Percentiles rank a stretch among this genome's conserved stretches.
Evolutionary conservation across 2,113 vertebrate species (phyloP).

Genomic region (Pachycephala philippinensis): DNA sequence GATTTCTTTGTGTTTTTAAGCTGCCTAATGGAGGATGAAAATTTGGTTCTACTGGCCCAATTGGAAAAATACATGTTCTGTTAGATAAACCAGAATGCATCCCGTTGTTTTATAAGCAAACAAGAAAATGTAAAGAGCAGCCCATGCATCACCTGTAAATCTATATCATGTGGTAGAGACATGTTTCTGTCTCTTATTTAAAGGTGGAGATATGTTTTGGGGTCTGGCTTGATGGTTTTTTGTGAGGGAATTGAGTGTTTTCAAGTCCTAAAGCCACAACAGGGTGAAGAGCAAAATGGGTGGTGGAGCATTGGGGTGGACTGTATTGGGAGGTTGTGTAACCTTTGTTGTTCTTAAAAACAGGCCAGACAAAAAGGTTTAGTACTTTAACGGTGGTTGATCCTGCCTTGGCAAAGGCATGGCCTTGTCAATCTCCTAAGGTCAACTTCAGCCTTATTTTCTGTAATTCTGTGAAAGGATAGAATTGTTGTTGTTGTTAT

Average conservation of each 20-base stretch:
- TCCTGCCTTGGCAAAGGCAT: neutral
- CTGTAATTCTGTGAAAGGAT: neutral
- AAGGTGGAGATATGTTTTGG: neutral
- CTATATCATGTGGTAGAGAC: neutral
- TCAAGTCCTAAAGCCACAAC: neutral
- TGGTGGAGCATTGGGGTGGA: neutral
- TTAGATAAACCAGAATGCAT: neutral
- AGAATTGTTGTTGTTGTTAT: neutral
- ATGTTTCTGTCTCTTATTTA: neutral
- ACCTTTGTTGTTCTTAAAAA: neutral
- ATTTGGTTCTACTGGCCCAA: neutral
- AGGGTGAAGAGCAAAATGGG: neutral
- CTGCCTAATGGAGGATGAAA: neutral
- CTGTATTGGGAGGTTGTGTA: neutral
- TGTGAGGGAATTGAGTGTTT: neutral
- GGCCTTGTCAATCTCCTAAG: neutral
- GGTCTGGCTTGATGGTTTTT: neutral
- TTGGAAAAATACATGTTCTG: neutral
- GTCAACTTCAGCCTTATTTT: neutral
- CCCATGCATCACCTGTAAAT: neutral
- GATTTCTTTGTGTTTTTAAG: neutral
- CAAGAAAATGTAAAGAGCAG: neutral
- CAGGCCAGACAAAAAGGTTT: neutral
- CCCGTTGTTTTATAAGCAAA: neutral
- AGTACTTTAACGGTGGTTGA: neutral